Evolutionary conservation across 2,797 vertebrate species (phyloP).

Genomic region (Allobates femoralis): DNA sequence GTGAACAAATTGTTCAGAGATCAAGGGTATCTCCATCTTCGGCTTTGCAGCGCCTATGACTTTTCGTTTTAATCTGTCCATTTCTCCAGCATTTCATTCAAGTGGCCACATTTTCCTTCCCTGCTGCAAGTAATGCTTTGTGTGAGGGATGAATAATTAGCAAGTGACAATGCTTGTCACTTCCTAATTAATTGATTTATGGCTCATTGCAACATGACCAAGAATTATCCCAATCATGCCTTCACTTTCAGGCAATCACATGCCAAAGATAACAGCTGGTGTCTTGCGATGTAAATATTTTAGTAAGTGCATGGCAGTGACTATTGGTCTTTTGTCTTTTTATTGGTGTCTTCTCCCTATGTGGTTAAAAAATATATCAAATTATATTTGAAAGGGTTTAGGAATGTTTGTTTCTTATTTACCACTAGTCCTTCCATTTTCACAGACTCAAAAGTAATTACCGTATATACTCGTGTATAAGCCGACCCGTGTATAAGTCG

Average conservation of each 20-base stretch:
- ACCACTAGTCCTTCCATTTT: no score
- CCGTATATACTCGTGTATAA: no score
- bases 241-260: neutral
- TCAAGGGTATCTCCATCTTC: neutral
- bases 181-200: constrained; percentile 26
- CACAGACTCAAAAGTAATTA: no score
- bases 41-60: neutral
- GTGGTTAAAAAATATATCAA: neutral
- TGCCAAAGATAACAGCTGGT: neutral
- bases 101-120: neutral
- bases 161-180: constrained; percentile 1
- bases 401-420: neutral
- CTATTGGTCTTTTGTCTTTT: neutral
- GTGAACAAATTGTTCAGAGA: neutral
- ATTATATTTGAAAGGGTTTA: neutral
- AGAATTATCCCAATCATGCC: constrained; percentile 17
- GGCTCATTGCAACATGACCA: neutral
- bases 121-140: neutral
- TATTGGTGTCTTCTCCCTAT: neutral
- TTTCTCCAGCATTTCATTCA: neutral
- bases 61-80: constrained; percentile 1
- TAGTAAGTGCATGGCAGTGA: neutral
- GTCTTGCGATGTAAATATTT: neutral
- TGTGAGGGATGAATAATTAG: constrained; percentile 29
- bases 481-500: no score